phyloP scores from a whole-genome alignment of 2,888 invertebrate genomes.

The Acleris emargana region DNA sequence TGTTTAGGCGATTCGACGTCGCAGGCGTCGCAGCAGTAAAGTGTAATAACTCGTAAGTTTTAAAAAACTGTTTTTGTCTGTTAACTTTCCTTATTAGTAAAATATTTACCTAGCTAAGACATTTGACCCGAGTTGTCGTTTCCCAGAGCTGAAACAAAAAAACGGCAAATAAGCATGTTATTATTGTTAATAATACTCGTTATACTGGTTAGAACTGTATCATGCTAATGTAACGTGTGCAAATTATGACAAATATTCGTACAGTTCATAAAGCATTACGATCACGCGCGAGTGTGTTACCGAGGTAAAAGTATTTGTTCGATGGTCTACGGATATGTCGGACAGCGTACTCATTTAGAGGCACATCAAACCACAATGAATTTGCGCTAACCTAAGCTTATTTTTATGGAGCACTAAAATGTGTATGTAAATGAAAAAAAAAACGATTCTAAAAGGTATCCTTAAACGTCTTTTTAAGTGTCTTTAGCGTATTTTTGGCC shows the following conservation, averaged over 20 bases:
- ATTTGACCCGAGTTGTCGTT: constrained; percentile 92
- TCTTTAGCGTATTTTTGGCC: too few relatives aligned
- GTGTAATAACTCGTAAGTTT: too few relatives aligned
- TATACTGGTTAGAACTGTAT: background rate
- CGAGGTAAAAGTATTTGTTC: constrained; percentile 33
- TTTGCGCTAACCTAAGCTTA: too few relatives aligned
- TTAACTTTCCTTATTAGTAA: background rate
- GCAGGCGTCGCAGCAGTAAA: too few relatives aligned
- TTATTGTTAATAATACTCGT: too few relatives aligned
- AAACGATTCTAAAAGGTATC: too few relatives aligned
- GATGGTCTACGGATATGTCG: constrained; percentile 16
- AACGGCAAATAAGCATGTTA: constrained; percentile 20
- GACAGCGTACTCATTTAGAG: background rate
- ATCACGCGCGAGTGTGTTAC: constrained; percentile 13
- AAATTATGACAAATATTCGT: constrained; percentile 1
- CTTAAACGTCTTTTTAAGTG: too few relatives aligned
- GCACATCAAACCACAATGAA: background rate
- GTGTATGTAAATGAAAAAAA: too few relatives aligned
- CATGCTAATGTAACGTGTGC: background rate
- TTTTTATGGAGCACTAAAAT: too few relatives aligned
- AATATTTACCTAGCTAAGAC: constrained; percentile 90
- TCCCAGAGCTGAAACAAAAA: constrained; percentile 88
- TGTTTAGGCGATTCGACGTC: too few relatives aligned
- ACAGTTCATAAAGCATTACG: constrained; percentile 14
- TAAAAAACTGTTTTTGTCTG: too few relatives aligned